Conservation (phyloP, 2,797 vertebrate genomes). For the Rhadinocentrus ornatus region DNA sequence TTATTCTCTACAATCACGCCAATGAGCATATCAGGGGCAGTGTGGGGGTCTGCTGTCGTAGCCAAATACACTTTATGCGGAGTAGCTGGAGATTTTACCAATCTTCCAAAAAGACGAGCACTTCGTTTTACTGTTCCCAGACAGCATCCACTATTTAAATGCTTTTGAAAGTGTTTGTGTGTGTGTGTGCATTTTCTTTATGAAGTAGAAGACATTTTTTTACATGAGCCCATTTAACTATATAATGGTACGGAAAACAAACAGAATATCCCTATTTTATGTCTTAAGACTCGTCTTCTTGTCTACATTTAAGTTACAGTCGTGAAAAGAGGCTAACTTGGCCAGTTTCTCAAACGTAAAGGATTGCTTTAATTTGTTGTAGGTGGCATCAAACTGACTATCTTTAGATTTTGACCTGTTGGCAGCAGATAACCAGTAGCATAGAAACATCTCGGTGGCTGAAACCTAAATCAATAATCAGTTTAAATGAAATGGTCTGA, state of each 20-base stretch:
- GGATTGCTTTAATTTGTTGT: neutral
- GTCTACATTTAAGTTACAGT: neutral
- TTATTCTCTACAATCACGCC: neutral
- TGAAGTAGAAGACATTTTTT: conserved; percentile 10
- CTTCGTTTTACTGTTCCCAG: neutral
- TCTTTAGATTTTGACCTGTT: conserved; percentile 1
- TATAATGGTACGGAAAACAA: neutral
- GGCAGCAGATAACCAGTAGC: neutral
- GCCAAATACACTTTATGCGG: neutral
- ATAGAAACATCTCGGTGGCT: neutral
- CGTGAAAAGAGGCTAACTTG: neutral
- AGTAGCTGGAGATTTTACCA: neutral
- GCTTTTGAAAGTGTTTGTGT: neutral
- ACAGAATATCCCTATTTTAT: neutral
- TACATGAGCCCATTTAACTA: neutral
- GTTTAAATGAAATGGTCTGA: conserved; percentile 3
- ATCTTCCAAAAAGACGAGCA: neutral
- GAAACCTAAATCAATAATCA: neutral
- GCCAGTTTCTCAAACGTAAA: neutral
- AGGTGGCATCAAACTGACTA: neutral
- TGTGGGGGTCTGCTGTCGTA: neutral
- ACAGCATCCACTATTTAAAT: neutral
- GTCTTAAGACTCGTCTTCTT: neutral
- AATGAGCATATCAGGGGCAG: neutral
- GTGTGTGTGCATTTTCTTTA: neutral